Evolutionary conservation across 1,140 invertebrate species (phyloP).

Genomic region (Cotesia glomerata): DNA sequence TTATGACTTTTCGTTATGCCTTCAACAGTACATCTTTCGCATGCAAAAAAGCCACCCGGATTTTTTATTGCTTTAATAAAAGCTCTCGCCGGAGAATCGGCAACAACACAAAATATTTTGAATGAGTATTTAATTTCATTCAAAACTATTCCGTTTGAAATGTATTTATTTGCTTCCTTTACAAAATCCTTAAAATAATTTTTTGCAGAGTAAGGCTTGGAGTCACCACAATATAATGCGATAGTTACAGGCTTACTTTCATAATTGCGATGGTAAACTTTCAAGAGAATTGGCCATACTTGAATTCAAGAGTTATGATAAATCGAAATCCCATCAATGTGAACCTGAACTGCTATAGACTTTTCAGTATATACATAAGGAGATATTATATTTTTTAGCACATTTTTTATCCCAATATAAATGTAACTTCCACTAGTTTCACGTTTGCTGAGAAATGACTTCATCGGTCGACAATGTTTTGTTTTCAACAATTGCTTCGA

Average conservation of each 20-base stretch:
- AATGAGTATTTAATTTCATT: constrained; percentile 12
- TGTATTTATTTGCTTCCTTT: constrained; percentile 16
- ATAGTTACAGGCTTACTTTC: constrained; percentile 27
- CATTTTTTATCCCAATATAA: not conserved
- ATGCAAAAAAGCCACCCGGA: constrained; percentile 31
- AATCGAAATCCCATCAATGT: constrained; percentile 31
- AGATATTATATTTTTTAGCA: not conserved
- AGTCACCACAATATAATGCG: constrained; percentile 28
- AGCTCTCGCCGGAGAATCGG: constrained; percentile 27
- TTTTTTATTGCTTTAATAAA: constrained; percentile 30
- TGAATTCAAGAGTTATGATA: constrained; percentile 18
- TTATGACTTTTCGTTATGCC: constrained; percentile 24
- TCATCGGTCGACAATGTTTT: not conserved
- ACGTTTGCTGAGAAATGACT: not conserved
- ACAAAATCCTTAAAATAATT: constrained; percentile 30
- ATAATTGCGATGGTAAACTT: constrained; percentile 12
- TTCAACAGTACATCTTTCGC: constrained; percentile 31
- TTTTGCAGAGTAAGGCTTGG: constrained; percentile 28
- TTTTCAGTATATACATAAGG: constrained; percentile 15
- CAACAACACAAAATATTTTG: constrained; percentile 23
- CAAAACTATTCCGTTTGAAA: not conserved
- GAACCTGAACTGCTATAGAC: constrained; percentile 21
- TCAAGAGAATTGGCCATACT: constrained; percentile 28
- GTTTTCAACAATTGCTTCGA: constrained; percentile 19
- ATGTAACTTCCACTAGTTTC: not conserved